Conservation (phyloP, 2,113 vertebrate species). For the Malurus elegans region DNA sequence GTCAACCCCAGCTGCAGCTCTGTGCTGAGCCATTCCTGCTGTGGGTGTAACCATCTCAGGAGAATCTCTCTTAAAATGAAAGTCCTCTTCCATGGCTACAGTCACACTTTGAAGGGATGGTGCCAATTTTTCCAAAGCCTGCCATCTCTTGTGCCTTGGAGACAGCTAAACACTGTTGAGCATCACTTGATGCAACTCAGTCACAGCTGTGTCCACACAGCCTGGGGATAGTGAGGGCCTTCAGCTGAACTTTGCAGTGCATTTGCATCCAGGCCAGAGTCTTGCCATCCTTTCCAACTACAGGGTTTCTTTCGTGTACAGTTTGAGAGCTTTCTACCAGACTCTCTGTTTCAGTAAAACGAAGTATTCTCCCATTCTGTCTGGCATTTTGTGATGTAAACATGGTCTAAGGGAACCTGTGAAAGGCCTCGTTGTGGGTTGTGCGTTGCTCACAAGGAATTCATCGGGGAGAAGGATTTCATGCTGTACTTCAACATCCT, state of each 20-base stretch:
- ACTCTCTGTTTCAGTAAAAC: constrained; percentile 44
- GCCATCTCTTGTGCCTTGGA: background rate
- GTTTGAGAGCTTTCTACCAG: background rate
- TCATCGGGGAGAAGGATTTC: background rate
- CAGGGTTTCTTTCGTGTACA: rapidly evolving
- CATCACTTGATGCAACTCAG: background rate
- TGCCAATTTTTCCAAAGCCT: background rate
- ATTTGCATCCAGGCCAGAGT: background rate
- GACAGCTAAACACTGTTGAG: background rate
- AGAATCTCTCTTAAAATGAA: background rate
- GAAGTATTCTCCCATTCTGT: constrained; percentile 29
- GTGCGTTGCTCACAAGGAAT: background rate
- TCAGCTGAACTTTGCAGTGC: background rate
- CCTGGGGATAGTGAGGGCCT: background rate
- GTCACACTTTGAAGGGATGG: background rate
- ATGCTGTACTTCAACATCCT: constrained; percentile 18
- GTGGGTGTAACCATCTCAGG: background rate
- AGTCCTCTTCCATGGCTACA: background rate
- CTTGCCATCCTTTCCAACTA: background rate
- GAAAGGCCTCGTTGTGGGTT: background rate
- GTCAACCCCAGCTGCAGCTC: rapidly evolving
- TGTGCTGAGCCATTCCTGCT: background rate
- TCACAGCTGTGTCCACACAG: rapidly evolving
- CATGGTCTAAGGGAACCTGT: background rate
- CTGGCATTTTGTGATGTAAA: background rate